Evolutionary conservation across 2,113 vertebrate genomes (phyloP).

Genomic region (Bubo scandiacus): DNA sequence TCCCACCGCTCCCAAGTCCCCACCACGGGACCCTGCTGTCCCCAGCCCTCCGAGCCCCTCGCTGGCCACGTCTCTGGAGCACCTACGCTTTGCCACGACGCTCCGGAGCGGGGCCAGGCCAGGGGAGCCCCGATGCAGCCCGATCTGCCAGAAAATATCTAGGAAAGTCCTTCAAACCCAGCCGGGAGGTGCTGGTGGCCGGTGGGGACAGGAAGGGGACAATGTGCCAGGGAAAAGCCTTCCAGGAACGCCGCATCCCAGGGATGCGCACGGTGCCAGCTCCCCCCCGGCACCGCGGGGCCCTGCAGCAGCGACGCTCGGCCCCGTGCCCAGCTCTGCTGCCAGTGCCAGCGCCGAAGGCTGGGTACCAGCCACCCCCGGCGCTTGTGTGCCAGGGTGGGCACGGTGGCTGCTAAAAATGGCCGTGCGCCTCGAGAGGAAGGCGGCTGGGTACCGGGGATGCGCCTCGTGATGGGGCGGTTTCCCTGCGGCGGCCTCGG

Average conservation of each 20-base stretch:
- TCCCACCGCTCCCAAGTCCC: background rate
- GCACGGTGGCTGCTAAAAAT: background rate
- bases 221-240: background rate
- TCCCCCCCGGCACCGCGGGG: background rate
- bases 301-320: background rate
- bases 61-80: background rate
- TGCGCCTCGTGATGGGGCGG: background rate
- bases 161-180: background rate
- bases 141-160: background rate
- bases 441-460: background rate
- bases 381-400: background rate
- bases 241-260: background rate
- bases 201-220: background rate
- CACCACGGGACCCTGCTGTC: background rate
- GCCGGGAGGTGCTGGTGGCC: background rate
- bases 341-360: background rate
- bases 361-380: background rate
- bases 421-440: background rate
- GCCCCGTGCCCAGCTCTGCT: background rate
- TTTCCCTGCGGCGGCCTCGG: background rate
- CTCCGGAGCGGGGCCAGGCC: background rate
- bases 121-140: background rate
- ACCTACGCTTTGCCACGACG: background rate
- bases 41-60: fast-evolving
- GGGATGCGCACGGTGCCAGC: background rate